Conservation (phyloP, 2,888 invertebrate species). For the Stenodema calcarata region DNA sequence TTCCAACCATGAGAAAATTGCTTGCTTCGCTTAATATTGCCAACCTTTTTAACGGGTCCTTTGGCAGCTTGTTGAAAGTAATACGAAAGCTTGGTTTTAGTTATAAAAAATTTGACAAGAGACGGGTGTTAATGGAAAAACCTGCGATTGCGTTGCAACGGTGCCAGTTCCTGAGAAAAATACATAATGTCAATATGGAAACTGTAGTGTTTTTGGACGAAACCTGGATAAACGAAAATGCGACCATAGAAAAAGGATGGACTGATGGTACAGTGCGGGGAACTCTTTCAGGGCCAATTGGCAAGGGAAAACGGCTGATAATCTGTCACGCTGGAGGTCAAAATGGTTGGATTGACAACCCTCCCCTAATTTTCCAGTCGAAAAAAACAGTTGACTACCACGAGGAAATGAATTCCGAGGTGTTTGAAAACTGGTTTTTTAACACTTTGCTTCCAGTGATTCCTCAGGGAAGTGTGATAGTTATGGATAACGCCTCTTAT, state of each 20-base stretch:
- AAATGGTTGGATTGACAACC: constrained; percentile 18
- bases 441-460: background rate
- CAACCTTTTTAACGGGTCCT: background rate
- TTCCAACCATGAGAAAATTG: background rate
- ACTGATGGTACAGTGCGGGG: constrained; percentile 5
- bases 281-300: background rate
- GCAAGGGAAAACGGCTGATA: constrained; percentile 26
- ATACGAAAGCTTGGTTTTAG: background rate
- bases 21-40: background rate
- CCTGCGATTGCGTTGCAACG: constrained; percentile 23
- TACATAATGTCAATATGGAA: constrained; percentile 4
- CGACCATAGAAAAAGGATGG: too few species aligned
- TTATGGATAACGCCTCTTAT: constrained; percentile 48
- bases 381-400: constrained; percentile 38
- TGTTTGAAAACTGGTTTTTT: constrained; percentile 42
- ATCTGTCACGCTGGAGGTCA: constrained; percentile 38
- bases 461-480: constrained; percentile 28
- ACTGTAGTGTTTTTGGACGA: constrained; percentile 19
- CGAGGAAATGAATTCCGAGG: constrained; percentile 32
- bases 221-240: constrained; percentile 26
- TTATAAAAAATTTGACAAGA: constrained; percentile 28
- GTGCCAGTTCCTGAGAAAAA: constrained; percentile 12
- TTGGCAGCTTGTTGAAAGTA: background rate
- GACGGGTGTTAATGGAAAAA: constrained; percentile 38
- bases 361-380: constrained; percentile 35